Percentiles rank a stretch among this genome's conserved stretches.
These are phyloP conservation scores for Rhabdomys dilectus DNA, from an alignment of 2,113 vertebrate species.

Conservation along the genomic window DNA sequence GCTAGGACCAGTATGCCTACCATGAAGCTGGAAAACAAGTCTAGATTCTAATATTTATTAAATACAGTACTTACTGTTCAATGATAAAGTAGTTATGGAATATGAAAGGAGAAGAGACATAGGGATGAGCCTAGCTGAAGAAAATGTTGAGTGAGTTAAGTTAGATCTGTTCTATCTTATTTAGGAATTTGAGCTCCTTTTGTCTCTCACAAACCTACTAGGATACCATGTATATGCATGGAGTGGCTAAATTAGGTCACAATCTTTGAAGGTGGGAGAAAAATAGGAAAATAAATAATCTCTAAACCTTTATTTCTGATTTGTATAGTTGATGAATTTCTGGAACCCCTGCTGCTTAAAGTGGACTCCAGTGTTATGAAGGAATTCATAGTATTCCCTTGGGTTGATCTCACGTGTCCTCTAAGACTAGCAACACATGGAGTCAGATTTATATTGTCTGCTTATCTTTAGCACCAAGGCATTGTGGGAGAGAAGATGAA, in stretches of 20 bases:
- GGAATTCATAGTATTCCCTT: no score
- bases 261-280: background rate
- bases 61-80: background rate
- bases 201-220: background rate
- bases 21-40: background rate
- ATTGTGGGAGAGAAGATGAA: background rate
- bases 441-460: background rate
- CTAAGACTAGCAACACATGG: background rate
- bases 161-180: background rate
- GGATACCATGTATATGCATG: background rate
- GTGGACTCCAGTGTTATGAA: background rate
- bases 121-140: background rate
- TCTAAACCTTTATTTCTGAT: background rate
- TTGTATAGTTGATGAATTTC: background rate
- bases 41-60: background rate
- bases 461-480: background rate
- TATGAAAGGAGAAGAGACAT: background rate
- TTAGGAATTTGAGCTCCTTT: background rate
- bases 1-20: fast-evolving
- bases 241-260: background rate
- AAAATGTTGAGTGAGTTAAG: background rate
- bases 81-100: fast-evolving
- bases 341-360: background rate
- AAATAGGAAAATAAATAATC: background rate
- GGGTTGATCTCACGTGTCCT: background rate